phyloP scores from a whole-genome alignment of 2,888 invertebrate species.

The Drosophila merina region DNA sequence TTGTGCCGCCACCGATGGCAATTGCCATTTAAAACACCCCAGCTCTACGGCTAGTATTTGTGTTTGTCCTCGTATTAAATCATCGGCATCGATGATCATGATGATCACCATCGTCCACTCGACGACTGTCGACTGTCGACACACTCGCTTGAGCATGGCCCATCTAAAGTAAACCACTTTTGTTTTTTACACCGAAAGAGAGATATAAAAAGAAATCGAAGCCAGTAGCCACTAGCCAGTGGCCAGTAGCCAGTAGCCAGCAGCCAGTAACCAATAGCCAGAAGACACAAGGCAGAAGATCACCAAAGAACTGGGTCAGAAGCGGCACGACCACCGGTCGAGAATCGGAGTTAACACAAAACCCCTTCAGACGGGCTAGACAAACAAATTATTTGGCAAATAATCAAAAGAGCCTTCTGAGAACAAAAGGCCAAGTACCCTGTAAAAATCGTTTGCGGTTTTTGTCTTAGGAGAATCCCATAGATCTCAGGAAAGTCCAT shows the following conservation, averaged over 20 bases:
- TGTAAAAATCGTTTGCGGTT: neutral
- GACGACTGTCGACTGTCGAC: constrained; percentile 4
- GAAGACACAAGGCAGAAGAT: constrained; percentile 27
- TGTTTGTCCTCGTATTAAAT: constrained; percentile 42
- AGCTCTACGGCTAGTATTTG: constrained; percentile 21
- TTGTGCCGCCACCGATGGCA: constrained; percentile 10
- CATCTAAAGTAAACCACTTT: constrained; percentile 51
- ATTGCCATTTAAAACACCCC: constrained; percentile 11
- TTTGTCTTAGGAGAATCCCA: neutral
- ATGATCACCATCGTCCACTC: neutral
- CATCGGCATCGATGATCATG: constrained; percentile 8
- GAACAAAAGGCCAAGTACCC: constrained; percentile 9
- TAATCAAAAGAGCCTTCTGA: neutral
- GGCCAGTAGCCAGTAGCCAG: neutral
- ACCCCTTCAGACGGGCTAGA: constrained; percentile 21
- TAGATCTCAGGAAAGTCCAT: too few species aligned
- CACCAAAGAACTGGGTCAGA: constrained; percentile 48
- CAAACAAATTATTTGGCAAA: constrained; percentile 34
- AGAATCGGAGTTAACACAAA: constrained; percentile 26
- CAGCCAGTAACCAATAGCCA: neutral
- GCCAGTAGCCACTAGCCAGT: constrained; percentile 8
- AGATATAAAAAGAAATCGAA: constrained; percentile 54
- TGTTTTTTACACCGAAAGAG: constrained; percentile 44
- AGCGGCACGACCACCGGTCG: constrained; percentile 40
- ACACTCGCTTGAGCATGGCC: constrained; percentile 31